phyloP scores from a whole-genome alignment of 2,797 vertebrate species.

The Gymnoscopelus microlampas region DNA sequence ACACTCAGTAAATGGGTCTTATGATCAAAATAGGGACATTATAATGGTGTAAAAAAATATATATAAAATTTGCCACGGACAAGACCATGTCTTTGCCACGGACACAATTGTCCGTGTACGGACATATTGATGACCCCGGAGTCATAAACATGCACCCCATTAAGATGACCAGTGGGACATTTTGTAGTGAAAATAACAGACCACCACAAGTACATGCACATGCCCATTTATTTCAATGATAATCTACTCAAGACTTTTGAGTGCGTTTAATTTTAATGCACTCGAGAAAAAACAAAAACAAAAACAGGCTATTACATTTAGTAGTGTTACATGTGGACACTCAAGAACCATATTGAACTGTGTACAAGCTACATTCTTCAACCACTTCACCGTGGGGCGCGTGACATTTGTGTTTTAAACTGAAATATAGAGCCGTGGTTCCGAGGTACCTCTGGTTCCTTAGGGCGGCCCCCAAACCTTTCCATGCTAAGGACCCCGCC shows the following conservation, averaged over 20 bases:
- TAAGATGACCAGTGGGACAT: background rate
- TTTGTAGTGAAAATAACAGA: background rate
- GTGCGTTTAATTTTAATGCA: slow-evolving; percentile 36
- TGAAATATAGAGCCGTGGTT: background rate
- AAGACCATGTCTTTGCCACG: no score
- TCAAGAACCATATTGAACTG: slow-evolving; percentile 11
- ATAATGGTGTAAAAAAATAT: no score
- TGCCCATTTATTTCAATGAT: slow-evolving; percentile 77
- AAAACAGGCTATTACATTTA: slow-evolving; percentile 51
- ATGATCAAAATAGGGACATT: no score
- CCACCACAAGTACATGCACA: slow-evolving; percentile 69
- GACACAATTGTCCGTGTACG: no score
- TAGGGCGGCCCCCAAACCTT: no score
- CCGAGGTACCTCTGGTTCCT: background rate
- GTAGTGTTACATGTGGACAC: slow-evolving; percentile 35
- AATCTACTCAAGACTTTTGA: slow-evolving; percentile 38
- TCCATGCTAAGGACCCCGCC: no score
- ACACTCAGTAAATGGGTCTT: no score
- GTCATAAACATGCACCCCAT: background rate
- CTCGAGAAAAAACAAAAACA: slow-evolving; percentile 31
- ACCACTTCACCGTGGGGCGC: slow-evolving; percentile 17
- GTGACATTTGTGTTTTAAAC: slow-evolving; percentile 24
- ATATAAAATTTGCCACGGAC: no score
- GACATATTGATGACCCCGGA: no score
- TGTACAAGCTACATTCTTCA: slow-evolving; percentile 40